Percentiles rank a stretch among this genome's conserved stretches.
Conservation (phyloP, 2,888 invertebrate species). For the Artemia sinica region DNA sequence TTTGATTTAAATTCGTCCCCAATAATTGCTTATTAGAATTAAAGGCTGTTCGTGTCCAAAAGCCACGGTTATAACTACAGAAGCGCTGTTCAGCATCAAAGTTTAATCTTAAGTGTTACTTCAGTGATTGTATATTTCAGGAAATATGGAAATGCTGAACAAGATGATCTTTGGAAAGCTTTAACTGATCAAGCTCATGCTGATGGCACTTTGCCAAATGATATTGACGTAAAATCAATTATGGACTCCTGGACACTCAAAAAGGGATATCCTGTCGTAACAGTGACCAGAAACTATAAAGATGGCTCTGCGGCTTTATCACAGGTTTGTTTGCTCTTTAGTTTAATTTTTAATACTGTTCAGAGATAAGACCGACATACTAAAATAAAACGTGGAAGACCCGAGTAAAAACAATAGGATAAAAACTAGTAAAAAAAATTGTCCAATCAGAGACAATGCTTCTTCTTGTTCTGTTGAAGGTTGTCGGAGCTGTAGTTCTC, state of each 20-base stretch:
- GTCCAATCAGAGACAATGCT: too few relatives aligned
- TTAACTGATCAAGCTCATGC: conserved; percentile 47
- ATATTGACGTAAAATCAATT: conserved; percentile 45
- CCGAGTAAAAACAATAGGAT: conserved; percentile 21
- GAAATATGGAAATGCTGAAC: conserved; percentile 54
- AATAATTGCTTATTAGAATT: too few relatives aligned
- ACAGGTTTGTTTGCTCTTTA: conserved; percentile 38
- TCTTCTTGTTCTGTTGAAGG: too few relatives aligned
- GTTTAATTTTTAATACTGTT: neutral
- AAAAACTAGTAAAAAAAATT: neutral
- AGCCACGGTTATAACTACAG: too few relatives aligned
- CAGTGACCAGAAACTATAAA: conserved; percentile 48
- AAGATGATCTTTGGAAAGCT: conserved; percentile 59
- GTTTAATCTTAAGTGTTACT: conserved; percentile 24
- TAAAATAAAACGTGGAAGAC: conserved; percentile 24
- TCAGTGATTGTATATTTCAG: conserved; percentile 32
- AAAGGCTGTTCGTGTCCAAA: too few relatives aligned
- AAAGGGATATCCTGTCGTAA: conserved; percentile 56
- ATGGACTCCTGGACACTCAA: conserved; percentile 65
- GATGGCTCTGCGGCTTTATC: conserved; percentile 42
- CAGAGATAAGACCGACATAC: conserved; percentile 23
- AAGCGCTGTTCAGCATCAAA: neutral
- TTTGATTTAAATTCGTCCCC: too few relatives aligned
- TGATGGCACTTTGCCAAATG: conserved; percentile 40
- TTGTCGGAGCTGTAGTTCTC: too few relatives aligned